A percentile compares a stretch with the other conserved stretches of the same genome.
phyloP scores from a whole-genome alignment of 2,888 invertebrate genomes.

The Acanthosepion pharaonis region DNA sequence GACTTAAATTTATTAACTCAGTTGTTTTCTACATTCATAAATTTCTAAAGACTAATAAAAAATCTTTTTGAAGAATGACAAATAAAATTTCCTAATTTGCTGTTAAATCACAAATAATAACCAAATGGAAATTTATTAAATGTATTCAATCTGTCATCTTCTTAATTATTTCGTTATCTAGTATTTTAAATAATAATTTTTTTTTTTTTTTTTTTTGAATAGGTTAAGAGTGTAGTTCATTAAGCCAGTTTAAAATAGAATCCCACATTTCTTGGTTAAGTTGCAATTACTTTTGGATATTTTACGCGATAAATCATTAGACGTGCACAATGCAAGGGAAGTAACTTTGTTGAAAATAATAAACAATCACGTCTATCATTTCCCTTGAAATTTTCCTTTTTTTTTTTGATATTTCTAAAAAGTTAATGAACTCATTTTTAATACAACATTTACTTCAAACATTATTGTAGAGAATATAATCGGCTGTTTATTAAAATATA shows the following conservation, averaged over 20 bases:
- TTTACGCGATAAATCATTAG: not conserved
- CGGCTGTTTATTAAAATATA: not conserved
- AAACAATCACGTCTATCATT: not conserved
- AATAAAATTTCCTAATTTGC: not conserved
- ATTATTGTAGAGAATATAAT: too few relatives aligned
- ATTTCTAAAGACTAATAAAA: not conserved
- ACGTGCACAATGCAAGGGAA: not conserved
- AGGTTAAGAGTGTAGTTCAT: not conserved
- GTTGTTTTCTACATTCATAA: too few relatives aligned
- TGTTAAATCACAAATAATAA: not conserved
- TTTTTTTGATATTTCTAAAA: not conserved
- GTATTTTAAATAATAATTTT: not conserved
- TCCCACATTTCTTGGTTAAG: too few relatives aligned
- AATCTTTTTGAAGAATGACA: not conserved
- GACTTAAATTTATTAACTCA: too few relatives aligned
- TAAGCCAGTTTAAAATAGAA: not conserved
- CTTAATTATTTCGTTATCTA: too few relatives aligned
- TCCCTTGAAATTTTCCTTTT: not conserved
- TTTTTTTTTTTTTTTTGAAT: not conserved
- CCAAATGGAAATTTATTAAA: too few relatives aligned
- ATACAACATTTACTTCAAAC: too few relatives aligned
- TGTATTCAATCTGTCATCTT: too few relatives aligned
- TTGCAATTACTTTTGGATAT: too few relatives aligned
- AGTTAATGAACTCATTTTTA: too few relatives aligned
- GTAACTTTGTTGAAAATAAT: not conserved